phyloP scores from a whole-genome alignment of 2,113 vertebrate species.

The Sylvia atricapilla region DNA sequence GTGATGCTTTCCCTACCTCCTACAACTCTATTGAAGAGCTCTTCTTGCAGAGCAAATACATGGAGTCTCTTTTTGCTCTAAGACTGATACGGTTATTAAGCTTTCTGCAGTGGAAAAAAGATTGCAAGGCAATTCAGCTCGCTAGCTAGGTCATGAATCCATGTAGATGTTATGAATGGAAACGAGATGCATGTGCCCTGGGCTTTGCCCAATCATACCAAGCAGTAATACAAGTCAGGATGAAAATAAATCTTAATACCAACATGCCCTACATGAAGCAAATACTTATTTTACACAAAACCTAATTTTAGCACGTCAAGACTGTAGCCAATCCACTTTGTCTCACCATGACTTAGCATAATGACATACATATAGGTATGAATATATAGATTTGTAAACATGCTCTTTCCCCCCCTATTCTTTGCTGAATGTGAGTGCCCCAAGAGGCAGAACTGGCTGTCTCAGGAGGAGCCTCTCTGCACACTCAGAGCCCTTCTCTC shows the following conservation, averaged over 20 bases:
- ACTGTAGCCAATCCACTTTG: background rate
- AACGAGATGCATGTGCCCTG: background rate
- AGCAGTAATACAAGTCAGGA: background rate
- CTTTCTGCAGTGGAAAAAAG: background rate
- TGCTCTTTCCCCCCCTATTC: rapidly evolving
- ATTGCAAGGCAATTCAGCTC: constrained; percentile 17
- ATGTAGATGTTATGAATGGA: constrained; percentile 36
- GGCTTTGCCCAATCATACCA: constrained; percentile 33
- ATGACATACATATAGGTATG: background rate
- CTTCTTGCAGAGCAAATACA: background rate
- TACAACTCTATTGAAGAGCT: background rate
- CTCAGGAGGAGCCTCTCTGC: background rate
- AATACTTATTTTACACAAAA: constrained; percentile 42
- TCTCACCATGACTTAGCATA: background rate
- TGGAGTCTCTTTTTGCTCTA: background rate
- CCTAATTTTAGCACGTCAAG: constrained; percentile 13
- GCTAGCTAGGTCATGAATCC: constrained; percentile 11
- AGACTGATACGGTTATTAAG: background rate
- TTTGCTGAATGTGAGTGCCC: background rate
- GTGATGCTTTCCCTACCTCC: background rate
- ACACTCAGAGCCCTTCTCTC: background rate
- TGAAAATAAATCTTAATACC: constrained; percentile 46
- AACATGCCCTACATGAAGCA: constrained; percentile 25
- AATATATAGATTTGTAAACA: background rate
- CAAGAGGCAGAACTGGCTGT: background rate